A percentile compares a stretch with the other conserved stretches of the same genome.
phyloP scores from a whole-genome alignment of 1,140 invertebrate genomes.

The Drosophila repletoides region DNA sequence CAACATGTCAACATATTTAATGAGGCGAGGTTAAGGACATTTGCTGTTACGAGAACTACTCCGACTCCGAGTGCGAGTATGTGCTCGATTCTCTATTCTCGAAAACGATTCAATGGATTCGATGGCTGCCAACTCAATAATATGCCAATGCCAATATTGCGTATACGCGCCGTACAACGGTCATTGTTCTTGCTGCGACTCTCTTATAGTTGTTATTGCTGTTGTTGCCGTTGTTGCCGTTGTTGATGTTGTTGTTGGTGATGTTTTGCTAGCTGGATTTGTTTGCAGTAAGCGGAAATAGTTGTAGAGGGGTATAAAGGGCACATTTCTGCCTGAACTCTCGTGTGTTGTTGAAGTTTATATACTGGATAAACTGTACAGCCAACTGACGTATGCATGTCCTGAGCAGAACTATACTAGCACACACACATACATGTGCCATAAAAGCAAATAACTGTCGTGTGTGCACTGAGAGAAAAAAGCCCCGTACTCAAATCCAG shows the following conservation, averaged over 20 bases:
- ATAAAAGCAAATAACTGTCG: constrained; percentile 79
- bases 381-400: constrained; percentile 73
- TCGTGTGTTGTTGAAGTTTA: constrained; percentile 70
- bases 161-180: constrained; percentile 62
- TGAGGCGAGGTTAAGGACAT: constrained; percentile 70
- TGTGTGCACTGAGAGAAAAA: constrained; percentile 13
- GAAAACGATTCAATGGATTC: constrained; percentile 31
- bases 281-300: constrained; percentile 77
- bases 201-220: constrained; percentile 5
- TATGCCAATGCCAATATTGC: constrained; percentile 74
- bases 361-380: constrained; percentile 73
- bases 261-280: constrained; percentile 71
- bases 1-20: constrained; percentile 80
- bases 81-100: not conserved
- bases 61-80: not conserved
- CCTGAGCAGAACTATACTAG: constrained; percentile 21
- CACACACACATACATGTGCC: constrained; percentile 44
- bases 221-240: constrained; percentile 4
- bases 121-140: constrained; percentile 59
- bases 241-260: constrained; percentile 16
- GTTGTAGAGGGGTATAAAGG: constrained; percentile 66
- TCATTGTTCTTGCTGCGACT: constrained; percentile 56
- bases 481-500: too few relatives aligned
- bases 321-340: constrained; percentile 37
- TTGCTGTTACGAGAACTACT: too few relatives aligned